Percentiles rank a stretch among this genome's conserved stretches.
phyloP scores from a whole-genome alignment of 2,113 vertebrate genomes.

The Trichechus manatus region DNA sequence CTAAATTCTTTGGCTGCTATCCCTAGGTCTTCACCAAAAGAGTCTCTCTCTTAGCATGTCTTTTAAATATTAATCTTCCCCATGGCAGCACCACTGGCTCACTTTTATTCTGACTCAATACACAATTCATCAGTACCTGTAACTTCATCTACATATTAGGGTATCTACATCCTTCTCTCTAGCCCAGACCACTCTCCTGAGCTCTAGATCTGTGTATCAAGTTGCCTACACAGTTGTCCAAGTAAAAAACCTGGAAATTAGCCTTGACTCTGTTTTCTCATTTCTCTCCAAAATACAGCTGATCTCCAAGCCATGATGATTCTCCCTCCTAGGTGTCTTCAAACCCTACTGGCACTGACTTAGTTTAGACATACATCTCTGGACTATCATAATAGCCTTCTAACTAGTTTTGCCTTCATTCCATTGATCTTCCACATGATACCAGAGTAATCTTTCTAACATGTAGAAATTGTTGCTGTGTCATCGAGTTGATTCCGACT shows the following conservation, averaged over 20 bases:
- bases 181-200: neutral
- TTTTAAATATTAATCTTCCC: constrained; percentile 24
- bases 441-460: neutral
- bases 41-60: neutral
- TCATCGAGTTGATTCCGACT: neutral
- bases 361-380: neutral
- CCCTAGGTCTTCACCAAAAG: neutral
- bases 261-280: neutral
- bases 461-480: neutral
- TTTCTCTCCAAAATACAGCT: neutral
- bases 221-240: neutral
- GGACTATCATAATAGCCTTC: neutral
- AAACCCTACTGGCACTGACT: neutral
- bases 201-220: neutral
- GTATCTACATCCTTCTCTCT: neutral
- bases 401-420: neutral
- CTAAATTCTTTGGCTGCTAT: neutral
- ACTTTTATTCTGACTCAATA: constrained; percentile 56
- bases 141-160: neutral
- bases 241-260: neutral
- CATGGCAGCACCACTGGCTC: neutral
- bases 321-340: neutral
- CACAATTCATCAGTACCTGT: neutral
- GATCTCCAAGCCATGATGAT: neutral
- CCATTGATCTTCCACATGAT: neutral